These are phyloP conservation scores for Portevinia maculata DNA, from an alignment of 2,888 invertebrate genomes.

Conservation along the genomic window DNA sequence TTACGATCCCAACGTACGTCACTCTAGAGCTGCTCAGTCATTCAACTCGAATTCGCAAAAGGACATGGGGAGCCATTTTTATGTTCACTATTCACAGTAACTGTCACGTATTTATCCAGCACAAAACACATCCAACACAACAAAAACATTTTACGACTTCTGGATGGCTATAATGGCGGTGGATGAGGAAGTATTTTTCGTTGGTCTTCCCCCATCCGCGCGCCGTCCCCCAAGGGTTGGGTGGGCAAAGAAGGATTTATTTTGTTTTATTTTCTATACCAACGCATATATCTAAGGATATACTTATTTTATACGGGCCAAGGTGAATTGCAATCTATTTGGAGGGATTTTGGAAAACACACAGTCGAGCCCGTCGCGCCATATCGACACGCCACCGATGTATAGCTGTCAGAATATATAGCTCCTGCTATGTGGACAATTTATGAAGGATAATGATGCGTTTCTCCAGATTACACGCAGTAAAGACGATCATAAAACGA, in stretches of 20 bases:
- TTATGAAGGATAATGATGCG: slow-evolving; percentile 74
- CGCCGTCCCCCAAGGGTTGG: background rate
- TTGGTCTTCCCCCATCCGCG: background rate
- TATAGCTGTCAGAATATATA: slow-evolving; percentile 28
- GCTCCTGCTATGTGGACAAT: slow-evolving; percentile 55
- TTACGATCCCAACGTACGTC: slow-evolving; percentile 64
- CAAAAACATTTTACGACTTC: slow-evolving; percentile 6
- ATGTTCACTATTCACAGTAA: slow-evolving; percentile 60
- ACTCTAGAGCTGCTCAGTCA: slow-evolving; percentile 31
- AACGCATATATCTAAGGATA: slow-evolving; percentile 42
- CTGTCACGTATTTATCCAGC: slow-evolving; percentile 45
- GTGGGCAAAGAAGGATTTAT: slow-evolving; percentile 51
- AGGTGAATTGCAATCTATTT: slow-evolving; percentile 59
- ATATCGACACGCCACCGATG: slow-evolving; percentile 5
- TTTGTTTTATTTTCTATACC: slow-evolving; percentile 50
- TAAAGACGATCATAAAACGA: slow-evolving; percentile 73
- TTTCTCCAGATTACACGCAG: slow-evolving; percentile 71
- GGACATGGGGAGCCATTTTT: slow-evolving; percentile 50
- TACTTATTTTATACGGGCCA: slow-evolving; percentile 31
- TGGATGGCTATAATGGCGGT: slow-evolving; percentile 21
- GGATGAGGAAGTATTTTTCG: background rate
- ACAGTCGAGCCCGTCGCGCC: slow-evolving; percentile 14
- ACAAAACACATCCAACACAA: background rate
- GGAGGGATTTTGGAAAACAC: no score
- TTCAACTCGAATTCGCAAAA: slow-evolving; percentile 38